phyloP scores from a whole-genome alignment of 2,797 vertebrate genomes.

The Thunnus albacares region DNA sequence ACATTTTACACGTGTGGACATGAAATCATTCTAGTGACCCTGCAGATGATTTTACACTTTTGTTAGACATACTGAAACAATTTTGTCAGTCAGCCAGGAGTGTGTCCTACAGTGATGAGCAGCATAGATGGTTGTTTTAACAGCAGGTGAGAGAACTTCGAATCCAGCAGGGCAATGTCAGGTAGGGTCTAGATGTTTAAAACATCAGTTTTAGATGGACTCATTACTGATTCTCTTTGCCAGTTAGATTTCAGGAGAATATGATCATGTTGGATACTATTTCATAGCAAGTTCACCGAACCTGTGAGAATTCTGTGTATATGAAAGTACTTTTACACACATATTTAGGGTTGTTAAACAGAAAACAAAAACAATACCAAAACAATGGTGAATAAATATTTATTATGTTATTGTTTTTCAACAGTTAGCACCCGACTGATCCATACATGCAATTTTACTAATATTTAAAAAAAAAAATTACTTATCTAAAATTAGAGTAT shows the following conservation, averaged over 20 bases:
- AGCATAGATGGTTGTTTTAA: slow-evolving; percentile 80
- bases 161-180: slow-evolving; percentile 64
- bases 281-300: not conserved
- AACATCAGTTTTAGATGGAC: slow-evolving; percentile 66
- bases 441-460: not conserved
- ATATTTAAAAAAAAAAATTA: not conserved
- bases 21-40: slow-evolving; percentile 18
- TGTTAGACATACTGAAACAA: slow-evolving; percentile 44
- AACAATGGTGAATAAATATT: not conserved
- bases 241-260: slow-evolving; percentile 33
- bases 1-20: not conserved
- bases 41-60: slow-evolving; percentile 30
- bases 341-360: not conserved
- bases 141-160: slow-evolving; percentile 75
- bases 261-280: slow-evolving; percentile 23
- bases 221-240: slow-evolving; percentile 67
- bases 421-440: not conserved
- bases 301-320: not conserved
- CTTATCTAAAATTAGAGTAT: not conserved
- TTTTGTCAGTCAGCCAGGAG: slow-evolving; percentile 66
- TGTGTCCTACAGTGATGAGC: slow-evolving; percentile 52
- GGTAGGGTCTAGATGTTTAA: slow-evolving; percentile 71
- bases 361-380: not conserved
- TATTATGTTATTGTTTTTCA: not conserved
- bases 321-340: not conserved